Conservation (phyloP, 2,113 vertebrate genomes). For the Rostratula benghalensis region DNA sequence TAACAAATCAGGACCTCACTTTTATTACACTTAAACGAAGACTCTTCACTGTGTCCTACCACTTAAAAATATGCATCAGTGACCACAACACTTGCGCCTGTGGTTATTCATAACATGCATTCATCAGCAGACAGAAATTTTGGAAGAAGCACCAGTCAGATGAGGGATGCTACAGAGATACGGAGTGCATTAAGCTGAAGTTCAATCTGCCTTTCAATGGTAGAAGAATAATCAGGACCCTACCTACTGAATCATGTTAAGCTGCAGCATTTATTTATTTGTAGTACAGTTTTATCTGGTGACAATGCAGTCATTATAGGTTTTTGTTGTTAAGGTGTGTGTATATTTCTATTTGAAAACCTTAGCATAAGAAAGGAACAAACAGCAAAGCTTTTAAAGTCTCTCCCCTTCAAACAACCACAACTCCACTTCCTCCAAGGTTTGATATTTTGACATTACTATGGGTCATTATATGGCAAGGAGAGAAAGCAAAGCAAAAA, state of each 20-base stretch:
- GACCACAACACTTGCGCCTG: neutral
- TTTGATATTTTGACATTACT: neutral
- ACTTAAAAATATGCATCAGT: constrained; percentile 64
- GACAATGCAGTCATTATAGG: constrained; percentile 38
- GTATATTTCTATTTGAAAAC: constrained; percentile 32
- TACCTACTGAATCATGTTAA: constrained; percentile 46
- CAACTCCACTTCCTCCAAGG: neutral
- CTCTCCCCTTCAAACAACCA: neutral
- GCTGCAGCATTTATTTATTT: constrained; percentile 59
- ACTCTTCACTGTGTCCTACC: constrained; percentile 36
- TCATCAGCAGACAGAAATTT: neutral
- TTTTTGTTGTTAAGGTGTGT: constrained; percentile 45
- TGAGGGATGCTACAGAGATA: neutral
- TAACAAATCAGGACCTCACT: constrained; percentile 66
- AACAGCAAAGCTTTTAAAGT: neutral
- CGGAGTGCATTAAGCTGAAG: neutral
- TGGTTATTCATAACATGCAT: neutral
- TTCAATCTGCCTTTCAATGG: neutral
- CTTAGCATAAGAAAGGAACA: neutral
- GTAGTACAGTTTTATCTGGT: constrained; percentile 44
- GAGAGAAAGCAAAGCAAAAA: neutral
- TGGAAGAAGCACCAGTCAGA: neutral
- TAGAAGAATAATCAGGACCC: constrained; percentile 33
- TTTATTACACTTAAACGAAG: constrained; percentile 59
- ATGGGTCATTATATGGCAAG: neutral